phyloP scores from a whole-genome alignment of 2,113 vertebrate species.

The Grammomys dolichurus region DNA sequence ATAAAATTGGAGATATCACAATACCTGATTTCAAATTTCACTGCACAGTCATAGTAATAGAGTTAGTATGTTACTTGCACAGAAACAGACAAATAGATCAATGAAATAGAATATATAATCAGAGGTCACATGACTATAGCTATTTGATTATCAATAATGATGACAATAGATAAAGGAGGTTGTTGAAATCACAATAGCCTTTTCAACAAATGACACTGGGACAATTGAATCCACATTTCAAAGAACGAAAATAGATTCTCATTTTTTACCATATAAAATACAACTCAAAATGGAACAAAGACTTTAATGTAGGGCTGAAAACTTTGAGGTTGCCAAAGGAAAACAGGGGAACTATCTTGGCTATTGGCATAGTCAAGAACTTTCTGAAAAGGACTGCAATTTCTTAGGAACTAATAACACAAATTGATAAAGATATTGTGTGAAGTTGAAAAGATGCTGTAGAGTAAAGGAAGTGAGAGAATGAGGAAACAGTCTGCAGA shows the following conservation, averaged over 20 bases:
- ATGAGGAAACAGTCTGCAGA: neutral
- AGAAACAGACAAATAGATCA: neutral
- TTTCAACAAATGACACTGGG: neutral
- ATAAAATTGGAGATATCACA: neutral
- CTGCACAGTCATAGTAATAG: neutral
- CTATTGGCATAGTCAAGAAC: neutral
- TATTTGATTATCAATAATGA: neutral
- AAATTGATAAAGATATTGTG: neutral
- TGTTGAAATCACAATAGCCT: neutral
- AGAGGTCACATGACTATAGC: neutral
- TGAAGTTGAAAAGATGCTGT: neutral
- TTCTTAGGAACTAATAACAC: neutral
- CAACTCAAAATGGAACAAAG: neutral
- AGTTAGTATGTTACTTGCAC: neutral
- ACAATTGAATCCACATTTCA: neutral
- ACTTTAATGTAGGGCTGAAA: neutral
- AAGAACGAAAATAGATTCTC: neutral
- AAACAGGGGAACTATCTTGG: neutral
- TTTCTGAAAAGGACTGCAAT: neutral
- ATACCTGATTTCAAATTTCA: neutral
- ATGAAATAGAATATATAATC: neutral
- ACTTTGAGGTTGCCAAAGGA: neutral
- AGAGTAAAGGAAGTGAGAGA: neutral
- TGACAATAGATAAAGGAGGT: neutral
- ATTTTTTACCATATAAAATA: neutral